These are phyloP conservation scores for Styela plicata DNA, from an alignment of 23 tunicate species.

Conservation along the genomic window DNA sequence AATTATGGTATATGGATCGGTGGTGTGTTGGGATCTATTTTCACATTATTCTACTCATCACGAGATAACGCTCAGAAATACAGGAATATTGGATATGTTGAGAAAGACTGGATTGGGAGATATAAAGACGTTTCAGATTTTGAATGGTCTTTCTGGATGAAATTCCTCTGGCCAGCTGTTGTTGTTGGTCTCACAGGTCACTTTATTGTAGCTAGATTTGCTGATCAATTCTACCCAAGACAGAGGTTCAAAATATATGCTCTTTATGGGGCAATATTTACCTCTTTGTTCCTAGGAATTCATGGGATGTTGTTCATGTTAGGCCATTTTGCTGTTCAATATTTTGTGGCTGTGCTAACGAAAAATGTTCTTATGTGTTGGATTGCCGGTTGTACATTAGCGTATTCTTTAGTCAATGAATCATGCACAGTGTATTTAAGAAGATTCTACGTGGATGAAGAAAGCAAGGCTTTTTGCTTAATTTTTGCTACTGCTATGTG, in stretches of 20 bases:
- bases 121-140: slow-evolving; percentile 47
- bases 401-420: background rate
- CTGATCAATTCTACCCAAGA: slow-evolving; percentile 18
- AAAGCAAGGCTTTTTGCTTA: slow-evolving; percentile 1
- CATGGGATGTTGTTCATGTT: slow-evolving; percentile 16
- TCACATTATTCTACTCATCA: background rate
- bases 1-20: background rate
- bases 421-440: background rate
- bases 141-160: slow-evolving; percentile 74
- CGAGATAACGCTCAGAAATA: background rate
- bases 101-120: slow-evolving; percentile 10
- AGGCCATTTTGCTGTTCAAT: slow-evolving; percentile 24
- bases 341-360: background rate
- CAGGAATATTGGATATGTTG: background rate
- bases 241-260: slow-evolving; percentile 15
- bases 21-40: background rate
- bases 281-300: background rate
- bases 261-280: slow-evolving; percentile 8
- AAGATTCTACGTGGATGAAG: slow-evolving; percentile 18
- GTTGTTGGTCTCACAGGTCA: slow-evolving; percentile 38
- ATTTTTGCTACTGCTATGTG: slow-evolving; percentile 38
- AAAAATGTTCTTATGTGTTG: slow-evolving; percentile 4
- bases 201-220: slow-evolving; percentile 46
- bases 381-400: slow-evolving; percentile 5
- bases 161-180: slow-evolving; percentile 31